These are phyloP conservation scores for Notiomystis cincta DNA, from an alignment of 2,113 vertebrate genomes.

Conservation along the genomic window DNA sequence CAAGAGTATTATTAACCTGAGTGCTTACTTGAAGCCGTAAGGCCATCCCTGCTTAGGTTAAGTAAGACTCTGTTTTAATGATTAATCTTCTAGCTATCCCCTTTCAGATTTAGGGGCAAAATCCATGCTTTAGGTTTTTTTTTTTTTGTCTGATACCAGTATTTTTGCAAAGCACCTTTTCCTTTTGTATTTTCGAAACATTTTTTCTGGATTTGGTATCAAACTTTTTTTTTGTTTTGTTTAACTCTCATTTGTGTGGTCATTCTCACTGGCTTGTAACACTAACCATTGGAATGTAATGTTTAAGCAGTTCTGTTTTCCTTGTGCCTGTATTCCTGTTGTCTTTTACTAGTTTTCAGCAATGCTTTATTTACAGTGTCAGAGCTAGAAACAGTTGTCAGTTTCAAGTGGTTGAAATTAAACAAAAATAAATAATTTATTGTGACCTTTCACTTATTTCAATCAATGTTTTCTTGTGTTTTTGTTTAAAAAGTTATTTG, in stretches of 20 bases:
- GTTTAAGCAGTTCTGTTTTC: not conserved
- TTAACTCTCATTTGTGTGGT: not conserved
- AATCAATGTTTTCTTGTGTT: not conserved
- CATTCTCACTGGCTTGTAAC: not conserved
- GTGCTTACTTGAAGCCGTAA: not conserved
- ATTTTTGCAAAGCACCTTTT: slow-evolving; percentile 45
- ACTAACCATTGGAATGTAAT: not conserved
- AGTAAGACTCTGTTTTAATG: not conserved
- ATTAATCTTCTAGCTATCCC: not conserved
- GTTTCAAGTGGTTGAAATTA: not conserved
- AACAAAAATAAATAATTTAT: not conserved
- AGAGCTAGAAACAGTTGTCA: not conserved
- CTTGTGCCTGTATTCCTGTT: not conserved
- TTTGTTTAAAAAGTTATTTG: not conserved
- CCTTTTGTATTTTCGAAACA: not conserved
- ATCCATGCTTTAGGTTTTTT: not conserved
- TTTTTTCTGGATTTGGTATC: not conserved
- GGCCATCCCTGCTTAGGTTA: not conserved
- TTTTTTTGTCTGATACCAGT: not conserved
- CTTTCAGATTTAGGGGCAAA: not conserved
- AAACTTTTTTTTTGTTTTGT: not conserved
- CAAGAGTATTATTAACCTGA: not conserved
- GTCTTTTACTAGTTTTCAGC: not conserved
- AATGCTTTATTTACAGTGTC: not conserved
- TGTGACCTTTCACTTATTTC: not conserved